Base-by-base conservation (phyloP, 2,888 invertebrate species). In the Pantelozetes paolii region DNA sequence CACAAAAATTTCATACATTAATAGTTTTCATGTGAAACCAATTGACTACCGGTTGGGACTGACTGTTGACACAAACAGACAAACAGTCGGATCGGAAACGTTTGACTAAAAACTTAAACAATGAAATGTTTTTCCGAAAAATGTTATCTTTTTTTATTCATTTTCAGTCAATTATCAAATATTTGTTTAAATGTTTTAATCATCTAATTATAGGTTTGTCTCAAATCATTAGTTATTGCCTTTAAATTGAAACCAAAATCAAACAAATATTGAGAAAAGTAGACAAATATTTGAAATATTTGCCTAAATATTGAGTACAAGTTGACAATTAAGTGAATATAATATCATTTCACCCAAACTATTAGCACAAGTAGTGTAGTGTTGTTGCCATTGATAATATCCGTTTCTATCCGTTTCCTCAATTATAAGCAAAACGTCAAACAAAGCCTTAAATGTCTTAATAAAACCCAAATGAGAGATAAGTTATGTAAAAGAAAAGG, bases 371-470 rank as follows among this genome's bases (percentile, higher is more conserved):
- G 11, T 45, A 45, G 45, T 18, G 45, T 45, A 45, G 45, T 36
- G 62, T 67, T 67, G 23, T 40, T 67, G 67, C 42, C 42, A 67
- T 67, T 67, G 67, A 67, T 67, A 67, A 67, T 67, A 67, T 59
- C 59, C 59, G 59, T 30, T 57, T 57, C 23, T 57, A 57, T 59
- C 32, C 32, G 64, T 40, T 67, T 67, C 67, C 67, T 67, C 67
- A 67, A 67, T 67, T 67, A 67, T 30, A n/a, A 8, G 32, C 62
- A 62, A 62, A 32, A 62, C 62, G 30, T 5, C 54, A 54, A 54
- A 26, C 11, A 26, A 23, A 30, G 62, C 32, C 32, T 62, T 62
- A 32, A 30, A 30, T 6, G 18, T 62, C 6, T 59, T 59, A n/a
- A 9, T 2, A 26, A 64, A 64, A 20, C 59, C 59, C 28, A 36